phyloP scores from a whole-genome alignment of 2,113 vertebrate genomes.

The Castor canadensis region DNA sequence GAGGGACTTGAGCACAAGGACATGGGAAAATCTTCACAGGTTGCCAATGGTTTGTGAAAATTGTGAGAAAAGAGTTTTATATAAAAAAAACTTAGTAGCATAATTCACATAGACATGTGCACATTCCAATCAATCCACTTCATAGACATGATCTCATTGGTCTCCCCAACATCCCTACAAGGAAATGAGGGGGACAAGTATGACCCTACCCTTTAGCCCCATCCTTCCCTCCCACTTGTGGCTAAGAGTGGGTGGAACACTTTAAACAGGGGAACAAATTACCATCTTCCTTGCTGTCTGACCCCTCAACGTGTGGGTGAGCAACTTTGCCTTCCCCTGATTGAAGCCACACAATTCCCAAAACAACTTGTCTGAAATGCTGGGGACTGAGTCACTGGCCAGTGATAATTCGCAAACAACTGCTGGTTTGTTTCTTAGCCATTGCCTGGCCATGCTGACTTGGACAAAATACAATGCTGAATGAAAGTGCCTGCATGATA shows the following conservation, averaged over 20 bases:
- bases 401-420: constrained; percentile 59
- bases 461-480: constrained; percentile 8
- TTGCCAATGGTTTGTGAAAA: constrained; percentile 72
- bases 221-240: constrained; percentile 61
- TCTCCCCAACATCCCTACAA: constrained; percentile 74
- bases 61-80: constrained; percentile 43
- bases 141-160: constrained; percentile 79
- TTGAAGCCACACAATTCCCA: constrained; percentile 58
- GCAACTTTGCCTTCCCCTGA: constrained; percentile 39
- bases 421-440: constrained; percentile 63
- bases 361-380: constrained; percentile 63
- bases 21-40: constrained; percentile 62
- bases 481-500: constrained; percentile 14
- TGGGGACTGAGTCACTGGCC: constrained; percentile 61
- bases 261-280: constrained; percentile 66
- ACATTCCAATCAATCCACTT: constrained; percentile 72
- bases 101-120: constrained; percentile 62
- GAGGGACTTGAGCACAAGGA: constrained; percentile 63
- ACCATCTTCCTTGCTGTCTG: constrained; percentile 51
- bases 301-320: constrained; percentile 47
- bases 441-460: constrained; percentile 41
- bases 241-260: constrained; percentile 53
- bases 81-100: constrained; percentile 52
- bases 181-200: constrained; percentile 56
- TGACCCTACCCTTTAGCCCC: constrained; percentile 26